Evolutionary conservation across 2,888 invertebrate genomes (phyloP).

Genomic region (Orthosia cruda): DNA sequence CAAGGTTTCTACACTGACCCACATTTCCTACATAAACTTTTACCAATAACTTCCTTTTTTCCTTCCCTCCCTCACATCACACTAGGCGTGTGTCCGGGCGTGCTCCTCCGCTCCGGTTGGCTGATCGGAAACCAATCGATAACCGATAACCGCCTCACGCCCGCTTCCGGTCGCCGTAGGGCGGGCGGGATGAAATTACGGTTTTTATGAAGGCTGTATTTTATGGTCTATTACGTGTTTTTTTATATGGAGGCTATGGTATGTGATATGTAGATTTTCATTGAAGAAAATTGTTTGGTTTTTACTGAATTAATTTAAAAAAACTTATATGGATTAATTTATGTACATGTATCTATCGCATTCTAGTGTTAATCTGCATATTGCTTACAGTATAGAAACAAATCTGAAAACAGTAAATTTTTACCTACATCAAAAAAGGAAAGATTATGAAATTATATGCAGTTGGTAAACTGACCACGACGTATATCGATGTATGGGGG

Average conservation of each 20-base stretch:
- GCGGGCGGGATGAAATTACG: constrained; percentile 38
- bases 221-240: neutral
- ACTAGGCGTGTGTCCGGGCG: constrained; percentile 85
- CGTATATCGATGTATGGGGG: too few relatives aligned
- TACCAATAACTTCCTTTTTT: constrained; percentile 19
- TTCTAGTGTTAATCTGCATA: too few relatives aligned
- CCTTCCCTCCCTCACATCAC: constrained; percentile 42
- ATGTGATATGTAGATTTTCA: too few relatives aligned
- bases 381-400: too few relatives aligned
- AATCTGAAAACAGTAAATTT: too few relatives aligned
- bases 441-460: too few relatives aligned
- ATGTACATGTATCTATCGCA: too few relatives aligned
- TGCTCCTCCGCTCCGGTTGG: constrained; percentile 85
- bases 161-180: constrained; percentile 68
- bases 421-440: too few relatives aligned
- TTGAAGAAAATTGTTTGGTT: neutral
- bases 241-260: neutral
- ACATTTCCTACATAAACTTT: neutral
- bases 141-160: constrained; percentile 83
- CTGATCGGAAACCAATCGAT: constrained; percentile 91
- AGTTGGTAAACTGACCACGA: too few relatives aligned
- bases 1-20: neutral
- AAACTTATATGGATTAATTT: too few relatives aligned
- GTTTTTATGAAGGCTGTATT: constrained; percentile 43
- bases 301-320: too few relatives aligned